Evolutionary conservation across 2,113 vertebrate genomes (phyloP), one percentile per base, ranked within the genome.

Genomic region (Erythrocebus patas): DNA sequence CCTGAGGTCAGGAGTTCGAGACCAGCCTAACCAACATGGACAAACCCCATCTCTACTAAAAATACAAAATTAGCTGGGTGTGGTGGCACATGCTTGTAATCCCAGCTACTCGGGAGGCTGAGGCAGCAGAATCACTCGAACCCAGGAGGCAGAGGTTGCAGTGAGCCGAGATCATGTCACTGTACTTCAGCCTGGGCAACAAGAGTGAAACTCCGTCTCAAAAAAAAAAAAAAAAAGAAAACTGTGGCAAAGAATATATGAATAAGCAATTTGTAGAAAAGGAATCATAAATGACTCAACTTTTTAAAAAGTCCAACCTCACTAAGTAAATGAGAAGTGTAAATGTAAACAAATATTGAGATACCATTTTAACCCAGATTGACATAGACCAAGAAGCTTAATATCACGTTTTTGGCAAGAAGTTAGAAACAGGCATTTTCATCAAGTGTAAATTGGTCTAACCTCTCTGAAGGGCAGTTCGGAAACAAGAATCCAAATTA

Each of bases 401-500:
- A 48, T 50, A 92, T 38, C 16, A 70, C 10, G 43, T 55, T 96
- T 97, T 55, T 85, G 17, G 50, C 55, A 70, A 12, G 57, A 17
- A 45, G 30, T 50, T 35, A 96, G 48, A 96, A 96, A 76, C 1
- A 57, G 78, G 40, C 82, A 93, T 93, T 91, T 95, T 96, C 30
- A 45, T 79, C 7, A 90, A 87, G 45, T 83, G 5, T 73, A 73
- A 52, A 83, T 55, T 75, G 55, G 32, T 32, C 81, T 30, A 84
- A 88, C 12, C 25, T 94, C 32, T 89, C 73, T 70, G 52, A 23
- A 81, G n/a, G 50, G 79, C 88, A 93, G 84, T 55, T 94, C 8
- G 61, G 73, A 85, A 93, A 43, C 18, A 81, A 78, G 50, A 43
- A 48, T 27, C 11, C 79, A 94, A 93, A 95, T 76, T 61, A 55